Base-by-base conservation (phyloP, 2,888 invertebrate species). In the Ferrisia virgata region DNA sequence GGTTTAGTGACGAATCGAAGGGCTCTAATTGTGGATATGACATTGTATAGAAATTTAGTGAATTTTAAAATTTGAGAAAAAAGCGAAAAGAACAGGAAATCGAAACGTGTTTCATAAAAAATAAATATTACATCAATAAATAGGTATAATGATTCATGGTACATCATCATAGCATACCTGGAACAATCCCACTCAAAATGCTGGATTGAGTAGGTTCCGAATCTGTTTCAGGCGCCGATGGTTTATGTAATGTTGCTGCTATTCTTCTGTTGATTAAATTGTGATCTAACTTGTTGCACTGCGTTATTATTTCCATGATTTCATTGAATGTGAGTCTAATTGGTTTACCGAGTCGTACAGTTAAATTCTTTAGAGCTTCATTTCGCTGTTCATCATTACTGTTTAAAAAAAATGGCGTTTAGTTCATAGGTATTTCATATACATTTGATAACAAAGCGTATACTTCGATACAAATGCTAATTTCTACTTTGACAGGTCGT, bases 251-350 rank as follows among this genome's bases (percentile, higher is more conserved):
- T 33, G 40, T n/a, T 31, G 47, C 33, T 15, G 43, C 39, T 72
- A 83, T 64, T 82, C 43, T 64, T 83, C 33, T 43, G n/a, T 85
- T 76, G 5, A 85, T 82, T 33, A 58, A 22, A 2, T 33, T 33
- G 5, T 85, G 83, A 25, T 92, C 92, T 86, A 95, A 90, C 88
- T 92, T 91, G 87, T 94, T 93, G 87, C 95, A 96, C 87, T 94
- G 93, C n/a, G 90, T 89, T 94, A 95, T 95, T 64, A 95, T 90
- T 86, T 91, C 92, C 85, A 93, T 90, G 94, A 95, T 95, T 88
- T 95, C 93, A 1, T 89, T 89, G 88, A 95, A 86, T 13, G 84
- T 85, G 18, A 87, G 85, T 25, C 85, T 82, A 33, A 85, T 64
- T 0, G 86, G 86, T 79, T 85, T 86, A 13, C 85, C 86, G 15